Conservation (phyloP, 2,797 vertebrate genomes). For the Molossus alvarezi region DNA sequence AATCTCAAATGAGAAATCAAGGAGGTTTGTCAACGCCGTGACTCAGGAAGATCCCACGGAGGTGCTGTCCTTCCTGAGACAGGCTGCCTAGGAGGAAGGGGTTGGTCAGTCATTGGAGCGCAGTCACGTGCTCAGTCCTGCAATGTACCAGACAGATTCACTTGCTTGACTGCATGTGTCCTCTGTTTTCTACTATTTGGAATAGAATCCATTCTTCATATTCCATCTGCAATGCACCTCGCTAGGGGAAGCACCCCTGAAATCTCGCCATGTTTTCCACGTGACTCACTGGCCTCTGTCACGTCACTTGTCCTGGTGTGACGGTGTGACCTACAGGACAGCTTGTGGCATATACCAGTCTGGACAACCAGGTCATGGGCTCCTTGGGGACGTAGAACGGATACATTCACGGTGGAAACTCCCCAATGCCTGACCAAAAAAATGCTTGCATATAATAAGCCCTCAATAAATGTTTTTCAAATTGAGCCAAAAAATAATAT, state of each 20-base stretch:
- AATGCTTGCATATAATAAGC: conserved; percentile 13
- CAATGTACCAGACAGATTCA: not conserved
- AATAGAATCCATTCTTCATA: not conserved
- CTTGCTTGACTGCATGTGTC: not conserved
- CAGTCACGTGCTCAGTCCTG: not conserved
- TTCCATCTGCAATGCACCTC: not conserved
- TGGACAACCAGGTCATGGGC: not conserved
- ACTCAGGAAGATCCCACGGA: not conserved
- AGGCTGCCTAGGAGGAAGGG: not conserved
- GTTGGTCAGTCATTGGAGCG: not conserved
- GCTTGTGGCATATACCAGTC: not conserved
- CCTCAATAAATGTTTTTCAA: conserved; percentile 57
- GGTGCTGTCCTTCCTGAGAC: not conserved
- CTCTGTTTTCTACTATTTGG: conserved; percentile 1
- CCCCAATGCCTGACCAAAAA: not conserved
- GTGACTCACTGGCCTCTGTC: not conserved
- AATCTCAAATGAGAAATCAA: not conserved
- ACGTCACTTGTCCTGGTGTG: not conserved
- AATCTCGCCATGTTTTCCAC: not conserved
- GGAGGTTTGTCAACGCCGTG: not conserved
- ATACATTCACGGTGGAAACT: not conserved
- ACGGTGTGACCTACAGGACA: not conserved
- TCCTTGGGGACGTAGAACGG: not conserved
- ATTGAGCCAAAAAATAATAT: conserved; percentile 56
- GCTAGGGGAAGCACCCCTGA: not conserved